Evolutionary conservation across 1,140 invertebrate species (phyloP).

Genomic region (Dermatophagoides farinae): DNA sequence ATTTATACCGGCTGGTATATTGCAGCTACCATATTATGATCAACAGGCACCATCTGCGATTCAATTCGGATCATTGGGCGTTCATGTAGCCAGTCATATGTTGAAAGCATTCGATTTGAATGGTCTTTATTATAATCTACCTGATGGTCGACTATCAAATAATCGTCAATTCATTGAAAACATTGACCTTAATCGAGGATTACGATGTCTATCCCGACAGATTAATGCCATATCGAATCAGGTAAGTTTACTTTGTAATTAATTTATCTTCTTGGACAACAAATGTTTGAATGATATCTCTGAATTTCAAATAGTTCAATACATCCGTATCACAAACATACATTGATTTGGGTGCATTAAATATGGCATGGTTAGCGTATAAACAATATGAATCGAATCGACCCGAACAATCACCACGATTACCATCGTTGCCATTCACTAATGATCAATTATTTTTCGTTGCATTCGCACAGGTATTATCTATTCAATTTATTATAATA

Average conservation of each 20-base stretch:
- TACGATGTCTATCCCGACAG: background rate
- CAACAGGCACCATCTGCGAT: background rate
- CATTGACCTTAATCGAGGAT: background rate
- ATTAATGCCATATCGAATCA: background rate
- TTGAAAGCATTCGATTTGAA: slow-evolving; percentile 9
- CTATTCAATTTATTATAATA: background rate
- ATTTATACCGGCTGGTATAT: background rate
- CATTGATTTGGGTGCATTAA: slow-evolving; percentile 4
- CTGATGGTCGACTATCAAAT: slow-evolving; percentile 3
- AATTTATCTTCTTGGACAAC: too few relatives aligned
- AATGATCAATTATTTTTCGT: slow-evolving; percentile 5
- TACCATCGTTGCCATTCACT: background rate
- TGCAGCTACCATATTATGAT: background rate
- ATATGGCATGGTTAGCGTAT: background rate
- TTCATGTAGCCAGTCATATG: slow-evolving; percentile 2
- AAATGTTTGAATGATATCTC: background rate
- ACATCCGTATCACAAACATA: slow-evolving; percentile 2
- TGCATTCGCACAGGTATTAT: slow-evolving; percentile 7
- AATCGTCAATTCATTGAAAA: background rate
- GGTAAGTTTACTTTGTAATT: too few relatives aligned
- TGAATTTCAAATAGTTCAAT: background rate
- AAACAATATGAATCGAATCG: background rate
- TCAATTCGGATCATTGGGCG: slow-evolving; percentile 2
- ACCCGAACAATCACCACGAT: background rate
- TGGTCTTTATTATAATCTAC: slow-evolving; percentile 6